These are phyloP conservation scores for Phymatocera aterrima DNA, from an alignment of 2,888 invertebrate species.

Conservation along the genomic window DNA sequence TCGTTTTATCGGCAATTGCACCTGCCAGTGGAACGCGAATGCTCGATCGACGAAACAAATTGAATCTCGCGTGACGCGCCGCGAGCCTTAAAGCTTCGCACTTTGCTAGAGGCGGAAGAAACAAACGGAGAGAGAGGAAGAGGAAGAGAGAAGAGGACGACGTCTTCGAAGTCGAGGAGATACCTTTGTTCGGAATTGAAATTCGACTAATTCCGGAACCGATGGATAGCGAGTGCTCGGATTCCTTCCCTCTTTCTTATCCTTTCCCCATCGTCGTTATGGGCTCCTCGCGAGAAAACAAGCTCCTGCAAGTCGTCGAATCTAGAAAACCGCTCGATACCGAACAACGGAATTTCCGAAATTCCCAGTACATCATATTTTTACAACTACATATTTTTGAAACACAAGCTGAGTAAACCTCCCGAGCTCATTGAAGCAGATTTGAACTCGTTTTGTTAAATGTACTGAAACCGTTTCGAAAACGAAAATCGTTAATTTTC, in stretches of 20 bases:
- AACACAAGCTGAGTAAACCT: no score
- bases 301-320: not conserved
- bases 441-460: no score
- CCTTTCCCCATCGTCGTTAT: not conserved
- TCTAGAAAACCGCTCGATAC: not conserved
- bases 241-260: no score
- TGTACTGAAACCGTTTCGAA: no score
- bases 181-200: slow-evolving; percentile 17
- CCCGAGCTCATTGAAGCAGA: no score
- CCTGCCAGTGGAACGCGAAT: slow-evolving; percentile 43
- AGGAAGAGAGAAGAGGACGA: slow-evolving; percentile 16
- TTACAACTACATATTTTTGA: no score
- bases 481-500: no score
- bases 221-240: not conserved
- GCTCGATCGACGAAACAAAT: slow-evolving; percentile 44
- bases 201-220: slow-evolving; percentile 8
- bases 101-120: not conserved
- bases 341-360: not conserved
- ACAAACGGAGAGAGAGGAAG: not conserved
- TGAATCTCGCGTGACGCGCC: slow-evolving; percentile 39
- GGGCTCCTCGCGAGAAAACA: not conserved
- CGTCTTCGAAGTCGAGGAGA: not conserved
- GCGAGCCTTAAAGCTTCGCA: slow-evolving; percentile 19
- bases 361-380: no score
- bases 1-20: slow-evolving; percentile 44